Evolutionary conservation across 2,797 vertebrate genomes (phyloP).

Genomic region (Schizopygopsis pylzovi): DNA sequence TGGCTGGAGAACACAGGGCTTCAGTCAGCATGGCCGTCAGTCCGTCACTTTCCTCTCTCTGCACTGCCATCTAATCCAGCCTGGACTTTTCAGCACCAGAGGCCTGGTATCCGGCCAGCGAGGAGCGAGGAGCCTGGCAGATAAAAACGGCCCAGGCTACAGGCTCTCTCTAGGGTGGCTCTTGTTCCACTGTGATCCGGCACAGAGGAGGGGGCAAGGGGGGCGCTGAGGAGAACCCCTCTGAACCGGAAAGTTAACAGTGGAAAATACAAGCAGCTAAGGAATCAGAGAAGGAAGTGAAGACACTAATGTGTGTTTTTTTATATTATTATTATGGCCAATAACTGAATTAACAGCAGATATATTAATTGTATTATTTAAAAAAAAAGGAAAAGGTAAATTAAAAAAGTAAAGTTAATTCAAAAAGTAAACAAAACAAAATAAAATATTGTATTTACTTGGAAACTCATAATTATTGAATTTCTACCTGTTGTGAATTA

Average conservation of each 20-base stretch:
- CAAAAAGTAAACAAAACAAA: not conserved
- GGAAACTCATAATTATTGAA: no score
- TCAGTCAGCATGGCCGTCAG: conserved; percentile 63
- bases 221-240: not conserved
- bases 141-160: conserved; percentile 62
- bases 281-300: not conserved
- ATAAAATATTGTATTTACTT: no score
- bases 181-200: conserved; percentile 56
- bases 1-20: conserved; percentile 61
- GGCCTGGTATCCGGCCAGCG: conserved; percentile 70
- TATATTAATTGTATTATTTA: not conserved
- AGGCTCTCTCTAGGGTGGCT: conserved; percentile 60
- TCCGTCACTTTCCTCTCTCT: conserved; percentile 68
- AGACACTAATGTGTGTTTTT: not conserved
- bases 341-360: not conserved
- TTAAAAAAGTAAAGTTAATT: not conserved
- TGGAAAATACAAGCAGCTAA: not conserved
- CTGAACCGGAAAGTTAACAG: not conserved
- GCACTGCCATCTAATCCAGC: conserved; percentile 66
- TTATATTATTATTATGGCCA: not conserved
- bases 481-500: no score
- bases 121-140: conserved; percentile 62
- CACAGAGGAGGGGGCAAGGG: not conserved
- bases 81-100: conserved; percentile 71
- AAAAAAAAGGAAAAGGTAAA: not conserved